phyloP scores from a whole-genome alignment of 2,888 invertebrate genomes.

The Leptura quadrifasciata region DNA sequence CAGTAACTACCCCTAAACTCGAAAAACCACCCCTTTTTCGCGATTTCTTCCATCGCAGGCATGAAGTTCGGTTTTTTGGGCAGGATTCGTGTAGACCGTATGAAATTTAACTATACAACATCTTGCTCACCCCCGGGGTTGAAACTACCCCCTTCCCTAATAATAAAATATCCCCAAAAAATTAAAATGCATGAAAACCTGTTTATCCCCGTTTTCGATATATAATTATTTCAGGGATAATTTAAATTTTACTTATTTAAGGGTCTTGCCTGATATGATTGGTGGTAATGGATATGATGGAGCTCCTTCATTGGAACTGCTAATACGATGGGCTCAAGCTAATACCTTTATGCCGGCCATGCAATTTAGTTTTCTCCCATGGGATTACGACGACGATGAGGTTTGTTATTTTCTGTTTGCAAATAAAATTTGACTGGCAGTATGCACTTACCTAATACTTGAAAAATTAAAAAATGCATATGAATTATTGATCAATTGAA shows the following conservation, averaged over 20 bases:
- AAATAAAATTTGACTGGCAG: neutral
- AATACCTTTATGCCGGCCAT: constrained; percentile 86
- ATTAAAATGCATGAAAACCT: neutral
- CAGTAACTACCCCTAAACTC: too few relatives aligned
- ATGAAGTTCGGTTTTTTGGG: too few relatives aligned
- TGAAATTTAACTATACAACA: too few relatives aligned
- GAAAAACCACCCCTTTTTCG: too few relatives aligned
- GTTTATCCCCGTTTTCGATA: neutral
- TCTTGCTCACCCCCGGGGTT: too few relatives aligned
- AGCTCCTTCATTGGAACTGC: constrained; percentile 78
- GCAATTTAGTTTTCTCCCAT: constrained; percentile 87
- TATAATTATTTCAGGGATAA: neutral
- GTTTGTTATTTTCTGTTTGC: constrained; percentile 47
- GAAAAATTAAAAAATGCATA: too few relatives aligned
- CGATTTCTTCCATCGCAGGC: too few relatives aligned
- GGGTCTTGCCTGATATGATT: constrained; percentile 87
- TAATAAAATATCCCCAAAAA: too few relatives aligned
- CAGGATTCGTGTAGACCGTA: too few relatives aligned
- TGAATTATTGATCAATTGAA: too few relatives aligned
- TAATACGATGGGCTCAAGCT: constrained; percentile 86
- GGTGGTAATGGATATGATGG: constrained; percentile 75
- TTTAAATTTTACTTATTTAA: constrained; percentile 44
- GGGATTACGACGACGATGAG: constrained; percentile 78
- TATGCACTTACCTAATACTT: too few relatives aligned
- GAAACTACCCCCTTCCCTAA: too few relatives aligned